Conservation (phyloP, 2,797 vertebrate species). For the Kryptolebias ocellatus region DNA sequence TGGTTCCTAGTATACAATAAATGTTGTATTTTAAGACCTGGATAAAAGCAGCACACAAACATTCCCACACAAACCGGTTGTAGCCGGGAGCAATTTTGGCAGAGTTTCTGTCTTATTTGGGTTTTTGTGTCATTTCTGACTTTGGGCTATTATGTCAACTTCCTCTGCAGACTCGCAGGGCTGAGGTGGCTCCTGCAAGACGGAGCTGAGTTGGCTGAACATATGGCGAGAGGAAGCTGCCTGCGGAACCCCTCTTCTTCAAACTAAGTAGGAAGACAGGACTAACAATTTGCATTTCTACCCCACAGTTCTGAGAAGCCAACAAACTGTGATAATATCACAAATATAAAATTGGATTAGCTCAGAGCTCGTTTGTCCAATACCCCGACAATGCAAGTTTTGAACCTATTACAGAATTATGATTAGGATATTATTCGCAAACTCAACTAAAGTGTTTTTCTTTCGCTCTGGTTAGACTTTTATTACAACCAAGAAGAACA, state of each 20-base stretch:
- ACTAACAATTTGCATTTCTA: slow-evolving; percentile 46
- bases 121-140: slow-evolving; percentile 72
- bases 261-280: slow-evolving; percentile 39
- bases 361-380: slow-evolving; percentile 24
- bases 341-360: slow-evolving; percentile 30
- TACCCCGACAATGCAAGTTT: slow-evolving; percentile 12
- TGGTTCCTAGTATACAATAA: slow-evolving; percentile 38
- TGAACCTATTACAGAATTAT: slow-evolving; percentile 6
- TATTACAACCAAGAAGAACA: neutral
- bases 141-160: slow-evolving; percentile 65
- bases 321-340: slow-evolving; percentile 21
- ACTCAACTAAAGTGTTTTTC: slow-evolving; percentile 6
- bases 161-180: slow-evolving; percentile 61
- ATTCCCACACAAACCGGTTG: slow-evolving; percentile 15
- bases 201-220: slow-evolving; percentile 62
- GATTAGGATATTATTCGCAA: neutral
- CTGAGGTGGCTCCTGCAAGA: slow-evolving; percentile 69
- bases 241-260: slow-evolving; percentile 43
- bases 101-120: slow-evolving; percentile 65
- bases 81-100: slow-evolving; percentile 51
- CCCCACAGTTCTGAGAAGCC: slow-evolving; percentile 10
- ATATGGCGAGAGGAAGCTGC: slow-evolving; percentile 72
- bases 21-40: slow-evolving; percentile 51
- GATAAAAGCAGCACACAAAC: slow-evolving; percentile 18
- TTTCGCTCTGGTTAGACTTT: slow-evolving; percentile 15